phyloP scores from a whole-genome alignment of 2,888 invertebrate species.

The Parnassius mnemosyne region DNA sequence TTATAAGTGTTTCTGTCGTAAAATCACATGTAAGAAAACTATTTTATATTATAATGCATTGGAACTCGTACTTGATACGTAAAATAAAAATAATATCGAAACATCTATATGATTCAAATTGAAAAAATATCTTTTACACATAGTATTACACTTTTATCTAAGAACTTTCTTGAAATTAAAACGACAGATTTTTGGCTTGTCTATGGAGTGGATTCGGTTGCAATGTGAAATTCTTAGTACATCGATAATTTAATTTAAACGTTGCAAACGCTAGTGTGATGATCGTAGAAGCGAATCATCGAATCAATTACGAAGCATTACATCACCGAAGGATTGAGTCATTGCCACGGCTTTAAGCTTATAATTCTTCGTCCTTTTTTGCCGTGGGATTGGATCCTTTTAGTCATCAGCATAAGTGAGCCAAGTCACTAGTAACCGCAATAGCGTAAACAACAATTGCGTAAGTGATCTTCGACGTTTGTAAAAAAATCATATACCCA shows the following conservation, averaged over 20 bases:
- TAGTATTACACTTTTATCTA: conserved; percentile 19
- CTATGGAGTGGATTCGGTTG: conserved; percentile 14
- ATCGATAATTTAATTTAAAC: conserved; percentile 40
- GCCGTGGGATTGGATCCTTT: conserved; percentile 64
- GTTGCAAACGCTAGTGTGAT: conserved; percentile 45
- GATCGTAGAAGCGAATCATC: conserved; percentile 57
- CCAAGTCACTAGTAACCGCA: conserved; percentile 62
- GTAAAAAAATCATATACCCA: conserved; percentile 18
- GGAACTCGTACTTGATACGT: no score
- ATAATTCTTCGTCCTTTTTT: conserved; percentile 53
- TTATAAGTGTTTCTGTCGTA: no score
- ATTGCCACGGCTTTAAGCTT: conserved; percentile 61
- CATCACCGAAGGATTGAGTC: conserved; percentile 77
- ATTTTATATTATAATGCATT: no score
- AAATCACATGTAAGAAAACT: no score
- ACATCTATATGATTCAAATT: background rate
- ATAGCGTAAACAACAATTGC: conserved; percentile 52
- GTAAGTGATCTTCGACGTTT: conserved; percentile 46
- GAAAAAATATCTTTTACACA: conserved; percentile 14
- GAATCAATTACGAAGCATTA: conserved; percentile 67
- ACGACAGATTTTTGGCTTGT: conserved; percentile 14
- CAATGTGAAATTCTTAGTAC: conserved; percentile 17
- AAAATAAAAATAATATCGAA: no score
- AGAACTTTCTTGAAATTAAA: conserved; percentile 6
- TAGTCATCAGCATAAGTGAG: conserved; percentile 61